phyloP scores from a whole-genome alignment of 2,888 invertebrate species.

The Polietes domitor region DNA sequence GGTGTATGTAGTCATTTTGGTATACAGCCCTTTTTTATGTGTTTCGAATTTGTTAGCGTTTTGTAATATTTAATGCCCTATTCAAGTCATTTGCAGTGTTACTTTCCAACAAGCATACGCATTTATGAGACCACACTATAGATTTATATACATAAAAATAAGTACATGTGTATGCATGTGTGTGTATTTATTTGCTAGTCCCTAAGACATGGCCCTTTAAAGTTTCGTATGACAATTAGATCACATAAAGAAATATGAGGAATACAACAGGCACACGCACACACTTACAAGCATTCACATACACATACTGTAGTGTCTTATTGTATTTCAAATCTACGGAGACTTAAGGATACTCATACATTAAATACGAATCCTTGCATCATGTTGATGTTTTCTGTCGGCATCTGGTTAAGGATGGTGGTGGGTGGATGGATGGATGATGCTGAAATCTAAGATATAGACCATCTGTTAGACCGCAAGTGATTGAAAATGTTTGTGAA shows the following conservation, averaged over 20 bases:
- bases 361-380: background rate
- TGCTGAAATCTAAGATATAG: conserved; percentile 26
- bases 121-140: too few relatives aligned
- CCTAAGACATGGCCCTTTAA: conserved; percentile 36
- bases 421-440: background rate
- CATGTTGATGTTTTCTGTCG: background rate
- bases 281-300: background rate
- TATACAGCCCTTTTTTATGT: too few relatives aligned
- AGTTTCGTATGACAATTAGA: conserved; percentile 65
- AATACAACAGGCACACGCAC: background rate
- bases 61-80: too few relatives aligned
- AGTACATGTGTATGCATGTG: background rate
- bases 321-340: conserved; percentile 8
- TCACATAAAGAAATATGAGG: conserved; percentile 31
- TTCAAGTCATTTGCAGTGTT: too few relatives aligned
- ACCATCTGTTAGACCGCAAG: conserved; percentile 29
- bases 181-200: background rate
- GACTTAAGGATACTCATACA: background rate
- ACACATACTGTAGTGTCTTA: background rate
- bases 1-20: too few relatives aligned
- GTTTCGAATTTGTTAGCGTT: too few relatives aligned
- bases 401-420: background rate
- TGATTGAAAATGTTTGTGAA: conserved; percentile 17
- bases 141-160: conserved; percentile 35
- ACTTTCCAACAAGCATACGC: too few relatives aligned